phyloP scores from a whole-genome alignment of 2,888 invertebrate species.

The Pseudococcus jackbeardsleyi region DNA sequence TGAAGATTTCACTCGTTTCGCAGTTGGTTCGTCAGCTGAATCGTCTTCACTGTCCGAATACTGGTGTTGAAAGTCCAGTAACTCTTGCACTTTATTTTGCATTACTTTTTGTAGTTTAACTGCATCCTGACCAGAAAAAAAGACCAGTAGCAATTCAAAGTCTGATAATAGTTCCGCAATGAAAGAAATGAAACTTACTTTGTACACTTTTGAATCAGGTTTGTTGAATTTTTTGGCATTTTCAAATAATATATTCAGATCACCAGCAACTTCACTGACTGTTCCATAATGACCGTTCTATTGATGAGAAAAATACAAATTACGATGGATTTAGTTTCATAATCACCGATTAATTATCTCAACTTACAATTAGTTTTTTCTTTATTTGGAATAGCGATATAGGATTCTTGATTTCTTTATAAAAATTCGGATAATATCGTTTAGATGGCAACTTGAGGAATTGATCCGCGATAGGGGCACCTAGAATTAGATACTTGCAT shows the following conservation, averaged over 20 bases:
- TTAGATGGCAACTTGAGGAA: slow-evolving; percentile 94
- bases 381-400: slow-evolving; percentile 93
- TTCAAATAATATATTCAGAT: slow-evolving; percentile 96
- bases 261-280: slow-evolving; percentile 89
- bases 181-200: slow-evolving; percentile 72
- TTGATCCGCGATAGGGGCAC: slow-evolving; percentile 89
- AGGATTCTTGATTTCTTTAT: slow-evolving; percentile 95
- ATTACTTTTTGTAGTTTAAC: slow-evolving; percentile 86
- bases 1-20: slow-evolving; percentile 66
- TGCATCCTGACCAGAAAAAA: slow-evolving; percentile 76
- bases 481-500: slow-evolving; percentile 70
- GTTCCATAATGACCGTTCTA: slow-evolving; percentile 84
- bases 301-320: slow-evolving; percentile 67
- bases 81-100: slow-evolving; percentile 84
- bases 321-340: neutral
- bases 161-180: no score
- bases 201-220: slow-evolving; percentile 84
- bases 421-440: slow-evolving; percentile 95
- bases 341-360: neutral
- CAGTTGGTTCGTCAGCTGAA: slow-evolving; percentile 69
- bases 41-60: slow-evolving; percentile 73
- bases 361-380: slow-evolving; percentile 78
- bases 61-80: slow-evolving; percentile 76
- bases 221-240: slow-evolving; percentile 94
- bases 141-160: no score